Percentiles rank a stretch among this genome's conserved stretches.
Conservation (phyloP, 2,113 vertebrate genomes). For the Gymnogyps californianus region DNA sequence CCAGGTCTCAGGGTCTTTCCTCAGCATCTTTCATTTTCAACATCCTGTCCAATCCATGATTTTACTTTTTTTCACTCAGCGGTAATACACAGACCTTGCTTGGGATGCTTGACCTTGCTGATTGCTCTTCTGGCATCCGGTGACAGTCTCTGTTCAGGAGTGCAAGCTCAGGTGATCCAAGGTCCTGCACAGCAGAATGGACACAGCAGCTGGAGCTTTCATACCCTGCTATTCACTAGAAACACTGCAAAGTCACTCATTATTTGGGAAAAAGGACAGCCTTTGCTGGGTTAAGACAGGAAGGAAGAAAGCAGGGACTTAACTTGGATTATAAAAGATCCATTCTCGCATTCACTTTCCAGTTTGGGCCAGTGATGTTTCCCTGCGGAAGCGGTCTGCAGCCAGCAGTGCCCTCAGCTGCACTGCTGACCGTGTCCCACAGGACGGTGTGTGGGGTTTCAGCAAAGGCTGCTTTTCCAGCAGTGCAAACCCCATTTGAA, state of each 20-base stretch:
- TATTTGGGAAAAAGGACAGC: background rate
- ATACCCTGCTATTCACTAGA: background rate
- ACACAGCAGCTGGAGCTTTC: background rate
- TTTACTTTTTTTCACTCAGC: background rate
- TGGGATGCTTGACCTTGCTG: background rate
- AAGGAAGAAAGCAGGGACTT: too few relatives aligned
- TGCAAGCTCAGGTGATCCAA: background rate
- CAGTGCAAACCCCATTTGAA: fast-evolving
- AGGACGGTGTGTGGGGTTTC: fast-evolving
- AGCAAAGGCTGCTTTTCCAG: background rate
- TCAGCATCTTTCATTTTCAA: background rate
- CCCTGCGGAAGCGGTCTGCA: fast-evolving
- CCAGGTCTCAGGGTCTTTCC: background rate
- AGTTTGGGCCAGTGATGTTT: background rate
- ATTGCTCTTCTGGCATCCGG: background rate
- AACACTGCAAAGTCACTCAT: background rate
- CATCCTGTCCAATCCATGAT: background rate
- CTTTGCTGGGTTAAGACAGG: background rate
- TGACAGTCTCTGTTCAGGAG: background rate
- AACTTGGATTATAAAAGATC: background rate
- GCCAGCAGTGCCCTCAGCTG: background rate
- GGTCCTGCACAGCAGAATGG: background rate
- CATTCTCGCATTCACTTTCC: background rate
- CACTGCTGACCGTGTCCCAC: fast-evolving
- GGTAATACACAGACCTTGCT: background rate